A percentile compares a stretch with the other conserved stretches of the same genome.
phyloP scores from a whole-genome alignment of 2,888 invertebrate species.

The Chloroclysta siterata region DNA sequence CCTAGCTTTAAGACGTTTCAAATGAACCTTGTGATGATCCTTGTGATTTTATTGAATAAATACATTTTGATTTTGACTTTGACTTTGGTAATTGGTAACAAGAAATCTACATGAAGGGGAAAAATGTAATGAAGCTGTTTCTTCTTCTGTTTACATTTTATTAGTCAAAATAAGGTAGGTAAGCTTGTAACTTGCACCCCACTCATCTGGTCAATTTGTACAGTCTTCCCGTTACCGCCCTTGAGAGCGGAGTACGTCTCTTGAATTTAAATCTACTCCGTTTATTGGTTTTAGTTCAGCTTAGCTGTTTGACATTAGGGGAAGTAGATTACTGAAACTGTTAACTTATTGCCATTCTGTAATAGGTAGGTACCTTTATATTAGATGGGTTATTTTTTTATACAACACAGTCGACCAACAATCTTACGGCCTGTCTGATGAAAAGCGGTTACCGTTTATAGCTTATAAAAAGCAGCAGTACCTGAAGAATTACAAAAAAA shows the following conservation, averaged over 20 bases:
- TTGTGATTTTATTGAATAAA: too few species aligned
- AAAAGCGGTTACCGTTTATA: too few species aligned
- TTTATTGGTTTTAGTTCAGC: conserved; percentile 21
- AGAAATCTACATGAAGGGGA: too few species aligned
- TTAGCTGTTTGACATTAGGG: conserved; percentile 12
- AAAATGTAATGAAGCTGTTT: too few species aligned
- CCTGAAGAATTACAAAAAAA: too few species aligned
- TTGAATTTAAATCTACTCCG: conserved; percentile 57
- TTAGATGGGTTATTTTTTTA: not conserved
- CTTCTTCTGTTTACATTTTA: too few species aligned
- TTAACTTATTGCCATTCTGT: not conserved
- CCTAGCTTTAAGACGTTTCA: too few species aligned
- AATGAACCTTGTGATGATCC: too few species aligned
- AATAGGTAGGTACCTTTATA: too few species aligned
- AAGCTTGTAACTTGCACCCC: conserved; percentile 2
- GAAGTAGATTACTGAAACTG: conserved; percentile 1
- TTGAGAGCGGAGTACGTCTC: conserved; percentile 50
- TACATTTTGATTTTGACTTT: too few species aligned
- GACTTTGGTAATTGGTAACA: too few species aligned
- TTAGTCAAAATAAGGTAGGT: not conserved
- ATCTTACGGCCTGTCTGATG: not conserved
- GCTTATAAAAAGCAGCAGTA: too few species aligned
- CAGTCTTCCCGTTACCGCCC: conserved; percentile 54
- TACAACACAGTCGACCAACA: not conserved
- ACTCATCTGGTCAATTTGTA: conserved; percentile 54